Conservation (phyloP, 2,797 vertebrate genomes). For the Gephyroberyx darwinii region DNA sequence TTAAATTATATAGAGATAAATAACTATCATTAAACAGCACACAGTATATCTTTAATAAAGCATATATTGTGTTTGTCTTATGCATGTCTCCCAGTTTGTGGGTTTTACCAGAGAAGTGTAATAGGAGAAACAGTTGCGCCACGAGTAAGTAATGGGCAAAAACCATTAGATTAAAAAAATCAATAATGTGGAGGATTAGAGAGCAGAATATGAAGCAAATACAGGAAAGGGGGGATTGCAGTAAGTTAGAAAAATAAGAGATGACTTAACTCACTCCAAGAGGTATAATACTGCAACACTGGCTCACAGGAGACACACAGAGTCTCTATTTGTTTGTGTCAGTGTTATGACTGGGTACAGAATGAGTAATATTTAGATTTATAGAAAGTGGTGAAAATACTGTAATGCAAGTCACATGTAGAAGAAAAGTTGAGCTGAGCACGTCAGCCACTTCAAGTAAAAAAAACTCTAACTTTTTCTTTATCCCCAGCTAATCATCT, state of each 20-base stretch:
- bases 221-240: constrained; percentile 17
- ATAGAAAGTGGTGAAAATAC: too few relatives aligned
- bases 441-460: too few relatives aligned
- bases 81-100: constrained; percentile 9
- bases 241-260: neutral
- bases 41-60: neutral
- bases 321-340: too few relatives aligned
- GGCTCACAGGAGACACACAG: too few relatives aligned
- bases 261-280: constrained; percentile 17
- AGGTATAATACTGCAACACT: neutral
- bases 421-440: too few relatives aligned
- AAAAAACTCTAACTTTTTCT: too few relatives aligned
- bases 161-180: constrained; percentile 31
- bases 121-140: neutral
- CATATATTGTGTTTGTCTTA: neutral
- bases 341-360: too few relatives aligned
- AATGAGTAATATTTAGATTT: too few relatives aligned
- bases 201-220: constrained; percentile 17
- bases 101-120: constrained; percentile 1
- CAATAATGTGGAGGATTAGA: constrained; percentile 19
- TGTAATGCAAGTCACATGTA: too few relatives aligned
- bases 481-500: too few relatives aligned
- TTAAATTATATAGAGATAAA: too few relatives aligned
- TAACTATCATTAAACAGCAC: too few relatives aligned
- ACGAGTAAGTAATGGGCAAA: constrained; percentile 10